A percentile compares a stretch with the other conserved stretches of the same genome.
phyloP scores from a whole-genome alignment of 2,888 invertebrate species.

The Agriopis leucophaearia region DNA sequence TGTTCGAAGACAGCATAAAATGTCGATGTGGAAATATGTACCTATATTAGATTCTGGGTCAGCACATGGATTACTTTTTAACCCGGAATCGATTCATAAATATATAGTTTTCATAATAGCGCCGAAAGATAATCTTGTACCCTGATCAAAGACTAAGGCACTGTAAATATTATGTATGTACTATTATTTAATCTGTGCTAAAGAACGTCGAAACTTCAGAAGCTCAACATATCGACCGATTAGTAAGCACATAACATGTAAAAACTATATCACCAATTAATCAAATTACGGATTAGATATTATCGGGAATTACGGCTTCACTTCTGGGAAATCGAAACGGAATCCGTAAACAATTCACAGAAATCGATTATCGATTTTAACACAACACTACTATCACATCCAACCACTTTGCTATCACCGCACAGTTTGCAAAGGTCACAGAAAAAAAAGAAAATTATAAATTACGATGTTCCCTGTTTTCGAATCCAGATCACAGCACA shows the following conservation, averaged over 20 bases:
- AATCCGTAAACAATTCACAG: conserved; percentile 27
- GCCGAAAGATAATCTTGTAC: too few relatives aligned
- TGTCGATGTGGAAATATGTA: too few relatives aligned
- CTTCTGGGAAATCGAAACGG: conserved; percentile 18
- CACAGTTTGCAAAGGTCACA: conserved; percentile 20
- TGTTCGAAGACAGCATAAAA: too few relatives aligned
- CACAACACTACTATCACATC: conserved; percentile 31
- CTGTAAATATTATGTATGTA: too few relatives aligned
- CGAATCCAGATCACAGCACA: neutral
- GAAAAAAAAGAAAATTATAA: neutral
- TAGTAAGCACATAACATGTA: conserved; percentile 10
- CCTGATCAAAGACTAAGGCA: too few relatives aligned
- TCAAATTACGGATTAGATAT: conserved; percentile 30
- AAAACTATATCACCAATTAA: conserved; percentile 29
- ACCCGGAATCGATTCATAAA: too few relatives aligned
- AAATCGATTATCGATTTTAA: conserved; percentile 26
- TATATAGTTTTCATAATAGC: too few relatives aligned
- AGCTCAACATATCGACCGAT: neutral
- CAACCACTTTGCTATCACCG: conserved; percentile 1
- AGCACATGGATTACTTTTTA: too few relatives aligned
- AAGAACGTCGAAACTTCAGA: neutral
- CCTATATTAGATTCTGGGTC: too few relatives aligned
- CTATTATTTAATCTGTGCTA: too few relatives aligned
- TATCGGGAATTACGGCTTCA: conserved; percentile 16
- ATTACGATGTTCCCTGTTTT: neutral